phyloP scores from a whole-genome alignment of 2,888 invertebrate species.

The Halictus quadricinctus region DNA sequence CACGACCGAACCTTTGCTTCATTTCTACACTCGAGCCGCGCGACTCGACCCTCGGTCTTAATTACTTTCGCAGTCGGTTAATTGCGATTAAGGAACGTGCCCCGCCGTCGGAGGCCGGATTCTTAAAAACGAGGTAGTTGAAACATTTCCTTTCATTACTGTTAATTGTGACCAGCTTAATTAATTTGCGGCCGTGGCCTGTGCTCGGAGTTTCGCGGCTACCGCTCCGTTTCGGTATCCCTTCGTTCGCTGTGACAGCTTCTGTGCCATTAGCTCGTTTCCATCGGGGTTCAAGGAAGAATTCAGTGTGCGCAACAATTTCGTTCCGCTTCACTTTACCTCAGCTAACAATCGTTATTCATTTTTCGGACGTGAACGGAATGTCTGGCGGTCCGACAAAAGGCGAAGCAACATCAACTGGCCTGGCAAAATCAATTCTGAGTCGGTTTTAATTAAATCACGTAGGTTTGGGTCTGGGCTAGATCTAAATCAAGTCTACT shows the following conservation, averaged over 20 bases:
- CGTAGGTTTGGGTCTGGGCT: no score
- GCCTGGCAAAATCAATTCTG: no score
- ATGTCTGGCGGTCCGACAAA: neutral
- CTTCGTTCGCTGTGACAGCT: conserved; percentile 31
- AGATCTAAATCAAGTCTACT: no score
- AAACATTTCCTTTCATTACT: conserved; percentile 70
- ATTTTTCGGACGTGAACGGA: neutral
- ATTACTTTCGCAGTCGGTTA: conserved; percentile 73
- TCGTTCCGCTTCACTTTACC: neutral
- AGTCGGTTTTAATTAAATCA: no score
- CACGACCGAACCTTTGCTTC: conserved; percentile 65
- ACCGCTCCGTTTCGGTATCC: conserved; percentile 40
- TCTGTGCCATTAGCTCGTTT: conserved; percentile 44
- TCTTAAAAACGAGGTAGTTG: conserved; percentile 67
- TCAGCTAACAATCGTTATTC: conserved; percentile 5
- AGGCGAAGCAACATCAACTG: neutral
- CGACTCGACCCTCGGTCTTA: conserved; percentile 68
- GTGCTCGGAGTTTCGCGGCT: conserved; percentile 30
- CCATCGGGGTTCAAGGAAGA: conserved; percentile 20
- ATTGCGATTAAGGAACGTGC: conserved; percentile 73
- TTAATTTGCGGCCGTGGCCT: conserved; percentile 61
- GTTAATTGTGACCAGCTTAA: conserved; percentile 67
- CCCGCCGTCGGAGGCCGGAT: conserved; percentile 56
- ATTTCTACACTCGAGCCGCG: conserved; percentile 66
- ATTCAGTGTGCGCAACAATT: neutral